These are phyloP conservation scores for Heliconius nattereri DNA, from an alignment of 1,140 invertebrate genomes.

Conservation along the genomic window DNA sequence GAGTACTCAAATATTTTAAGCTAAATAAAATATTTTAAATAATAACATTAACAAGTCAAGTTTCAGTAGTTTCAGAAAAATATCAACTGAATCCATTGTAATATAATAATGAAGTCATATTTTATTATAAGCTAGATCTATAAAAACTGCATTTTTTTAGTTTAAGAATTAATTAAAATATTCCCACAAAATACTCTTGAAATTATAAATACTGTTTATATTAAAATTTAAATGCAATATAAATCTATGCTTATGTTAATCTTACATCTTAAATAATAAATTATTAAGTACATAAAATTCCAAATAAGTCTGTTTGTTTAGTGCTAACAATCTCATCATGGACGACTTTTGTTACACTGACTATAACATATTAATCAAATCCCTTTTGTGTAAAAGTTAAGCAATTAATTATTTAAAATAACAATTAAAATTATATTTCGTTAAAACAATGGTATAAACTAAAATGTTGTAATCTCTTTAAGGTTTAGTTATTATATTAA, in stretches of 20 bases:
- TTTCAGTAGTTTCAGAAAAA: not conserved
- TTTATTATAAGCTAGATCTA: not conserved
- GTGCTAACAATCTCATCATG: slow-evolving; percentile 67
- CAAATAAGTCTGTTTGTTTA: slow-evolving; percentile 60
- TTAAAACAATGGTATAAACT: too few species aligned
- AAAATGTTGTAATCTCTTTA: too few species aligned
- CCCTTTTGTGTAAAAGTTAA: slow-evolving; percentile 10
- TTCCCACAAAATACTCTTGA: not conserved
- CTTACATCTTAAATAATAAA: slow-evolving; percentile 57
- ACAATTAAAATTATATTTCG: too few species aligned
- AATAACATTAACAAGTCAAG: not conserved
- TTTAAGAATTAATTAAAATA: not conserved
- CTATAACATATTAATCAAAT: slow-evolving; percentile 38
- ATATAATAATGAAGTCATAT: not conserved
- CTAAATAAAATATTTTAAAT: not conserved
- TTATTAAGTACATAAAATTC: slow-evolving; percentile 76
- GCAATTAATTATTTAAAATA: not conserved
- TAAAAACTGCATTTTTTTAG: not conserved
- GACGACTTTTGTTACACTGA: slow-evolving; percentile 58
- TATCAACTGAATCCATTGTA: not conserved
- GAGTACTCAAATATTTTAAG: not conserved
- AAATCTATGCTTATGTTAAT: slow-evolving; percentile 53
- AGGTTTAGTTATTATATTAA: too few species aligned
- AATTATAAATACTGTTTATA: slow-evolving; percentile 3
- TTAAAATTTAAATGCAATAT: slow-evolving; percentile 61